Evolutionary conservation across 2,113 vertebrate genomes (phyloP).

Genomic region (Dolichotis patagonum): DNA sequence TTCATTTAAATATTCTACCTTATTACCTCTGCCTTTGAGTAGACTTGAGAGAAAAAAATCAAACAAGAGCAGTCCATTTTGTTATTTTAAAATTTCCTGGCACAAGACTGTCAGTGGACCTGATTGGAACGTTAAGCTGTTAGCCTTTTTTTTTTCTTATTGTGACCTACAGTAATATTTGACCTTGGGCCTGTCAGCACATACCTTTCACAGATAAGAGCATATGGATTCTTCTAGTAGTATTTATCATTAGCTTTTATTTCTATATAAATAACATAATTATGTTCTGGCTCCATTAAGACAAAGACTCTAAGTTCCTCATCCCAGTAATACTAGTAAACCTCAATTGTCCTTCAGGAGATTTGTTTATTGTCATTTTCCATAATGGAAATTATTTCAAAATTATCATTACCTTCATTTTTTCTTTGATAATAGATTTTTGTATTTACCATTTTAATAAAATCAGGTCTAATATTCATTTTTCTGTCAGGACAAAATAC

Average conservation of each 20-base stretch:
- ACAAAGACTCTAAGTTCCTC: background rate
- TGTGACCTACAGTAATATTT: background rate
- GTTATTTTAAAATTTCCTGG: background rate
- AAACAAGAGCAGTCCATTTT: background rate
- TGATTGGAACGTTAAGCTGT: background rate
- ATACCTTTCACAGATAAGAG: background rate
- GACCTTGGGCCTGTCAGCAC: background rate
- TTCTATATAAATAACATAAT: constrained; percentile 3
- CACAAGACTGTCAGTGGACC: background rate
- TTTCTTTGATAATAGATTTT: background rate
- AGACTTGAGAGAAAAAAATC: background rate
- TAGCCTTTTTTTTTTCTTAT: background rate
- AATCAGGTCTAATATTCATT: background rate
- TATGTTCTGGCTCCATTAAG: background rate
- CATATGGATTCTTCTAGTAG: background rate
- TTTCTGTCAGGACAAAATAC: background rate
- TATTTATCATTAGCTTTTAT: background rate
- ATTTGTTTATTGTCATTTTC: background rate
- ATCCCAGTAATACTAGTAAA: background rate
- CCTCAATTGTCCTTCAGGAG: background rate
- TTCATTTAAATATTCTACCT: background rate
- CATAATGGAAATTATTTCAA: background rate
- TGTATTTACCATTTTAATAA: constrained; percentile 1
- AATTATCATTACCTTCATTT: background rate
- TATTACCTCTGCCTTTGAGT: background rate